Evolutionary conservation across 1,140 invertebrate species (phyloP).

Genomic region (Psilanteris sp.): DNA sequence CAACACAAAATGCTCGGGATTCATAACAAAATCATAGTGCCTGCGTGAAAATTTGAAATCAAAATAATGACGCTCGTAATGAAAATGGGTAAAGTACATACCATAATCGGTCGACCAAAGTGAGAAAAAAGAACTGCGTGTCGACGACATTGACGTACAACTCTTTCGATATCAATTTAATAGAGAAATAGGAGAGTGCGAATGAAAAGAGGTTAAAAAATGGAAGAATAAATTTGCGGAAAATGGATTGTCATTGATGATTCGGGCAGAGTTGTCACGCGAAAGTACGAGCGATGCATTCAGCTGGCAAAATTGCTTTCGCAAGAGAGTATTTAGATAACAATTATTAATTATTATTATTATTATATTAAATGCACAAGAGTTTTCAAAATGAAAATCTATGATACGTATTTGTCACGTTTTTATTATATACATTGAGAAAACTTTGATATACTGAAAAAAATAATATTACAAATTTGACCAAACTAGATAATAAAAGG

Average conservation of each 20-base stretch:
- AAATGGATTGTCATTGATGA: constrained; percentile 19
- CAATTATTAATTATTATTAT: too few relatives aligned
- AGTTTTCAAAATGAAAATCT: too few relatives aligned
- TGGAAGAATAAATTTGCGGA: constrained; percentile 13
- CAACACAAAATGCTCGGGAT: constrained; percentile 4
- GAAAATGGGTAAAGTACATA: neutral
- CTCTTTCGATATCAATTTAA: constrained; percentile 24
- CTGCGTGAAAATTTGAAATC: neutral
- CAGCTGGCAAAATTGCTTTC: too few relatives aligned
- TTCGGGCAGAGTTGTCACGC: constrained; percentile 5
- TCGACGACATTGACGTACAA: constrained; percentile 32
- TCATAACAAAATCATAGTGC: neutral
- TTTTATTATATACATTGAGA: too few relatives aligned
- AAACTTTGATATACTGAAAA: too few relatives aligned
- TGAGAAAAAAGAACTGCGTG: constrained; percentile 19
- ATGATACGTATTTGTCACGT: too few relatives aligned
- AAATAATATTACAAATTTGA: too few relatives aligned
- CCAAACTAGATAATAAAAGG: too few relatives aligned
- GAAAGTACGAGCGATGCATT: too few relatives aligned
- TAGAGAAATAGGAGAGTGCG: neutral
- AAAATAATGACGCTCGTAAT: constrained; percentile 3
- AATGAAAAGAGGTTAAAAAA: constrained; percentile 17
- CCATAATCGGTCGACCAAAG: neutral
- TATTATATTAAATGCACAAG: too few relatives aligned
- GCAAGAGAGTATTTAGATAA: too few relatives aligned